Evolutionary conservation across 2,113 vertebrate species (phyloP).

Genomic region (Nannospalax galili): DNA sequence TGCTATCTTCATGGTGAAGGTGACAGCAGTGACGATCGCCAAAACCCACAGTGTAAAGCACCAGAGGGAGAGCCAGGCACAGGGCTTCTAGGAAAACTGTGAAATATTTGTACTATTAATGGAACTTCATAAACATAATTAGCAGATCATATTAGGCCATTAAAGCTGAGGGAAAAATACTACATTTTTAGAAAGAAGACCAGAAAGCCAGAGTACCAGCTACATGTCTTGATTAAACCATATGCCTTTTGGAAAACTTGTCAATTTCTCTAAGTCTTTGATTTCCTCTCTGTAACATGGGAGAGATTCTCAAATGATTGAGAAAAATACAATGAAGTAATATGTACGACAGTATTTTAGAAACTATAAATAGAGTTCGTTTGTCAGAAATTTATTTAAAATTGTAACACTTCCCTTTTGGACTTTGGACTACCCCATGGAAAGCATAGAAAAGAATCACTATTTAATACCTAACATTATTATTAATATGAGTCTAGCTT

Average conservation of each 20-base stretch:
- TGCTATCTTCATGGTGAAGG: neutral
- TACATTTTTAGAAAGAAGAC: neutral
- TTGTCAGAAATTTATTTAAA: slow-evolving; percentile 1
- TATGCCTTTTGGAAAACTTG: neutral
- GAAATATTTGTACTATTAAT: neutral
- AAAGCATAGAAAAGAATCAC: neutral
- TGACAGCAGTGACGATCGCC: neutral
- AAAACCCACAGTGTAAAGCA: neutral
- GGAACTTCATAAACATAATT: slow-evolving; percentile 1
- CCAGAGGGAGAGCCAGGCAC: neutral
- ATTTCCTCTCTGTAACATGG: neutral
- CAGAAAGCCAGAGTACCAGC: neutral
- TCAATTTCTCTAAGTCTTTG: neutral
- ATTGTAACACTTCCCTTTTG: neutral
- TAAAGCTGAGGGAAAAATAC: slow-evolving; percentile 11
- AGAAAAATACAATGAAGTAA: slow-evolving; percentile 22
- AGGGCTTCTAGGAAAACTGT: neutral
- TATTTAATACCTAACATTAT: neutral
- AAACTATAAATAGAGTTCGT: slow-evolving; percentile 4
- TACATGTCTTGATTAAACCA: neutral
- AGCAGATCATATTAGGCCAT: neutral
- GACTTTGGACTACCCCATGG: neutral
- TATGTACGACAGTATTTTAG: neutral
- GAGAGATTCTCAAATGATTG: neutral
- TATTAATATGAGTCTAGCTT: neutral